Evolutionary conservation across 2,888 invertebrate species (phyloP).

Genomic region (Rhimphoctona megacephalus): DNA sequence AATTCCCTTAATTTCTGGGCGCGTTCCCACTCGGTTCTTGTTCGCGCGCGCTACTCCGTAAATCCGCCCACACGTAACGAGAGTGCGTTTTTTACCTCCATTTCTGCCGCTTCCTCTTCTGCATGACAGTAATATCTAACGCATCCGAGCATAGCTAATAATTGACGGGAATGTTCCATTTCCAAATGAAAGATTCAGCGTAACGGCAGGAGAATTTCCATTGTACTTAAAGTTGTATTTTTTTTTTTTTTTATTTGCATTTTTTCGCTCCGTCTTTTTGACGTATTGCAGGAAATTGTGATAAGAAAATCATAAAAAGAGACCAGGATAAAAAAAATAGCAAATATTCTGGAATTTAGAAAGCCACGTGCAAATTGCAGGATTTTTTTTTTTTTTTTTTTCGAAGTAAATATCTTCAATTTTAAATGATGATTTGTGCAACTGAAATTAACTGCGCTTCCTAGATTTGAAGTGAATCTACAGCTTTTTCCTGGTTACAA

Average conservation of each 20-base stretch:
- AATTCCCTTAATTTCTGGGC: conserved; percentile 61
- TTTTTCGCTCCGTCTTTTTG: neutral
- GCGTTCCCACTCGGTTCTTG: conserved; percentile 42
- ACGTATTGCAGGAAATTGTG: neutral
- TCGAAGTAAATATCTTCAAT: neutral
- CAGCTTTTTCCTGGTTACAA: conserved; percentile 2
- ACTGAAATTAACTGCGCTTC: neutral
- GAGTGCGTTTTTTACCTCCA: conserved; percentile 12
- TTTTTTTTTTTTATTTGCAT: no score
- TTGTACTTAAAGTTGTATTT: neutral
- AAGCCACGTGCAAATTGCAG: neutral
- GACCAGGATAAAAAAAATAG: neutral
- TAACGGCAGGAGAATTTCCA: neutral
- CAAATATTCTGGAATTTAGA: neutral
- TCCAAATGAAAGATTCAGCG: neutral
- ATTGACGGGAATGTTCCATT: neutral
- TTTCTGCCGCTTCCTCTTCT: neutral
- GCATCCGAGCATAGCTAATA: neutral
- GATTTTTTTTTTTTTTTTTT: neutral
- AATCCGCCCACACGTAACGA: conserved; percentile 61
- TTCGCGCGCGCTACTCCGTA: conserved; percentile 61
- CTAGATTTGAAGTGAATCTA: neutral
- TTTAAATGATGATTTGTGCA: neutral
- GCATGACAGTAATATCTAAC: neutral
- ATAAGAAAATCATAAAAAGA: no score